These are phyloP conservation scores for Cheilosia soror DNA, from an alignment of 2,888 invertebrate species.

Conservation along the genomic window DNA sequence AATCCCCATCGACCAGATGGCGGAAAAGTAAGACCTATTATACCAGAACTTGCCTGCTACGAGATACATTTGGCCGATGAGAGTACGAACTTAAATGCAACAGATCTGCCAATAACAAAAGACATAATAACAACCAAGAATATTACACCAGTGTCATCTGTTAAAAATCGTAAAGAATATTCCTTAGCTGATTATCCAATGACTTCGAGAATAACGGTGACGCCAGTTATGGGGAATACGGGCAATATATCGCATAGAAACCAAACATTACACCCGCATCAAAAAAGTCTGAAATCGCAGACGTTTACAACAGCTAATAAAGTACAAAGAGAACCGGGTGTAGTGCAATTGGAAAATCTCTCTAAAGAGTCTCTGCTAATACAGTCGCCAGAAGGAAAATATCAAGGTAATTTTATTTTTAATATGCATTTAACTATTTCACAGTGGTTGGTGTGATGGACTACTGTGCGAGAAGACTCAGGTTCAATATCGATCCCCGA, in stretches of 20 bases:
- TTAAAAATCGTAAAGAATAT: slow-evolving; percentile 56
- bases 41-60: slow-evolving; percentile 87
- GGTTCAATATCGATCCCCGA: background rate
- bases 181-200: slow-evolving; percentile 55
- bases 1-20: slow-evolving; percentile 95
- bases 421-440: too few species aligned
- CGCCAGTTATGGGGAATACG: slow-evolving; percentile 51
- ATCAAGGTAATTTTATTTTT: slow-evolving; percentile 79
- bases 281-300: slow-evolving; percentile 63
- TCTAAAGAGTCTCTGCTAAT: slow-evolving; percentile 80
- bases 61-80: slow-evolving; percentile 84
- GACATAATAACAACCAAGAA: slow-evolving; percentile 46
- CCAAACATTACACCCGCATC: slow-evolving; percentile 53
- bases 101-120: slow-evolving; percentile 76
- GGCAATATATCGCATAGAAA: slow-evolving; percentile 47
- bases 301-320: slow-evolving; percentile 63
- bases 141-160: slow-evolving; percentile 28
- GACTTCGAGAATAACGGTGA: slow-evolving; percentile 61
- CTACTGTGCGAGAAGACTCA: background rate
- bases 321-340: slow-evolving; percentile 63
- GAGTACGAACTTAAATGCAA: slow-evolving; percentile 75
- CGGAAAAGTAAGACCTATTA: slow-evolving; percentile 88
- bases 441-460: too few species aligned
- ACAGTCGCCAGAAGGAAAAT: slow-evolving; percentile 81
- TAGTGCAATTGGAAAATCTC: slow-evolving; percentile 79